Evolutionary conservation across 2,113 vertebrate genomes (phyloP), one percentile per base, ranked within the genome.

Genomic region (Cheirogaleus medius): DNA sequence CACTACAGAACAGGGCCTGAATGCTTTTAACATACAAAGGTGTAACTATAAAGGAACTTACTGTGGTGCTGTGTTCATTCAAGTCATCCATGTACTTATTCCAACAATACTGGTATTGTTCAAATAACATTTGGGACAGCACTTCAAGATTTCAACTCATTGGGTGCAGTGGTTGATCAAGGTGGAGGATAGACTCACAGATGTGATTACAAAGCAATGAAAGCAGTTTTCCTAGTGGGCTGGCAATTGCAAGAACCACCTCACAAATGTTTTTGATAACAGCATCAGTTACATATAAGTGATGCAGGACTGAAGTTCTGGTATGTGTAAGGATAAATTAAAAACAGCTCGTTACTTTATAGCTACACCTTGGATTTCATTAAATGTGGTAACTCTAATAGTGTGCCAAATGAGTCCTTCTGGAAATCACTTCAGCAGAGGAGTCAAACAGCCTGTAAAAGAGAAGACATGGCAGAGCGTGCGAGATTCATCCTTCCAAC

Each of bases 351-450:
- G 92, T 96, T 90, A 87, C 98, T 97, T 97, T 97, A 95, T 92
- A 97, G 95, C 76, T 96, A 97, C 96, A 98, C 95, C 97, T 95
- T 95, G 80, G 74, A 52, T 87, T 93, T 84, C 90, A 95, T 81
- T 37, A 95, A 69, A 84, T 87, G 84, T 47, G 90, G 71, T 60
- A 76, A 89, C 92, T 92, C 74, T 81, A 77, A 94, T 37, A 87
- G 87, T 44, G 54, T 94, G 80, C 97, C 80, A 89, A 93, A 87
- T 39, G 83, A 97, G 91, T 95, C 91, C 95, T 86, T 97, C 88
- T 95, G 92, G 96, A 95, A 95, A 91, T 90, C 69, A 87, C 29
- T 84, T 94, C 95, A 94, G 89, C 78, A 91, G 96, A 80, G 52
- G 84, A 94, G 68, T 89, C 87, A 91, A 63, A 77, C 64, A 90